A percentile compares a stretch with the other conserved stretches of the same genome.
Evolutionary conservation across 2,113 vertebrate genomes (phyloP).

Genomic region (Drymodes brunneopygia): DNA sequence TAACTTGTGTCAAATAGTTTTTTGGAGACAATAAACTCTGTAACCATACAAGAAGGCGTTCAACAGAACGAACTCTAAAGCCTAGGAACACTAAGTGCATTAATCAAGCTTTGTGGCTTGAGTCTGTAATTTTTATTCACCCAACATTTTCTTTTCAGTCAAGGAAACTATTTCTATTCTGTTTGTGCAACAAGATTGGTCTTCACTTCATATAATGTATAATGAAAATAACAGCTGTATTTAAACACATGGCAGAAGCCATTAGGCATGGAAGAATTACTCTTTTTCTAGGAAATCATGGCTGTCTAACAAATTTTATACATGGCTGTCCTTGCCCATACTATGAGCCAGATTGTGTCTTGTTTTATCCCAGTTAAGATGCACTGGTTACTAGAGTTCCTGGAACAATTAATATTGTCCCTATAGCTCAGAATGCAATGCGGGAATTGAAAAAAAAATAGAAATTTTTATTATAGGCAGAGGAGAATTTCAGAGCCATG

Average conservation of each 20-base stretch:
- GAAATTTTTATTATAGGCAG: neutral
- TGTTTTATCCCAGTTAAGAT: slow-evolving; percentile 4
- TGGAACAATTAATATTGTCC: neutral
- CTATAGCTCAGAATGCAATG: neutral
- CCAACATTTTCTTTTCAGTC: neutral
- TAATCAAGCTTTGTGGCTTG: neutral
- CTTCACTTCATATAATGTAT: neutral
- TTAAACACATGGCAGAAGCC: slow-evolving; percentile 26
- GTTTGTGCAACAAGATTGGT: neutral
- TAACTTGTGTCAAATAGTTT: neutral
- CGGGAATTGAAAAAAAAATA: neutral
- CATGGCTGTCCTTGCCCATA: neutral
- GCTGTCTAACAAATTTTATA: slow-evolving; percentile 35
- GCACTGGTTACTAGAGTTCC: neutral
- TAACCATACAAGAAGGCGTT: neutral
- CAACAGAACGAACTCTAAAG: neutral
- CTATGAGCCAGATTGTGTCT: neutral
- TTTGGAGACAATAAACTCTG: neutral
- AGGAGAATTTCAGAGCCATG: neutral
- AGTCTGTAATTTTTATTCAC: neutral
- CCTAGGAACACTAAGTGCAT: neutral
- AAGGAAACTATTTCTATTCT: slow-evolving; percentile 7
- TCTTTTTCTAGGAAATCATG: neutral
- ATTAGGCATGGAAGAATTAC: slow-evolving; percentile 10
- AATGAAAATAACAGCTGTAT: slow-evolving; percentile 31